Percentiles rank a stretch among this genome's conserved stretches.
Evolutionary conservation across 1,140 invertebrate genomes (phyloP).

Genomic region (Bombus breviceps): DNA sequence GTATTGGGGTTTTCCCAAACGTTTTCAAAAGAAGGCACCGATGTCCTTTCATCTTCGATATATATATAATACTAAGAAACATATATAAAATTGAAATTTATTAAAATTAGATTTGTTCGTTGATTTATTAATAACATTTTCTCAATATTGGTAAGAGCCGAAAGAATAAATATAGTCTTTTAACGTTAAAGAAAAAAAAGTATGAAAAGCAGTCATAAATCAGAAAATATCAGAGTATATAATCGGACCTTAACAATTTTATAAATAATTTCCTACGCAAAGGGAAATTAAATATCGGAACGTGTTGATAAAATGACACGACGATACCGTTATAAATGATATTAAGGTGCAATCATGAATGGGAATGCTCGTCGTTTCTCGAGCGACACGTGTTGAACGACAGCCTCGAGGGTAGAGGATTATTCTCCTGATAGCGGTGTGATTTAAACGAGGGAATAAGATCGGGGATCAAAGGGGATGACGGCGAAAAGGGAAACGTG

Average conservation of each 20-base stretch:
- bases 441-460: conserved; percentile 14
- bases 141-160: not conserved
- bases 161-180: too few relatives aligned
- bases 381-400: not conserved
- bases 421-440: not conserved
- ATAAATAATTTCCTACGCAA: not conserved
- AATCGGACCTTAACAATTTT: not conserved
- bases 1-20: too few relatives aligned
- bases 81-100: not conserved
- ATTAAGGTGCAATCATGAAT: not conserved
- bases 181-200: not conserved
- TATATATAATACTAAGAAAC: not conserved
- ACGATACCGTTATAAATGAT: not conserved
- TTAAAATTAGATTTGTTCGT: not conserved
- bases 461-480: not conserved
- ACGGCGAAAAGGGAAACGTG: not conserved
- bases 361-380: not conserved
- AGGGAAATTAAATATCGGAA: not conserved
- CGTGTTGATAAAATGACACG: not conserved
- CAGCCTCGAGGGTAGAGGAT: not conserved
- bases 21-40: too few relatives aligned
- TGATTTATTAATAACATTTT: not conserved
- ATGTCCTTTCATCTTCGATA: too few relatives aligned
- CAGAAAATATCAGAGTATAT: not conserved
- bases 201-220: not conserved